phyloP scores from a whole-genome alignment of 37 sponge, comb jelly and placozoan genomes.

The Cliona cf. orientalis region DNA sequence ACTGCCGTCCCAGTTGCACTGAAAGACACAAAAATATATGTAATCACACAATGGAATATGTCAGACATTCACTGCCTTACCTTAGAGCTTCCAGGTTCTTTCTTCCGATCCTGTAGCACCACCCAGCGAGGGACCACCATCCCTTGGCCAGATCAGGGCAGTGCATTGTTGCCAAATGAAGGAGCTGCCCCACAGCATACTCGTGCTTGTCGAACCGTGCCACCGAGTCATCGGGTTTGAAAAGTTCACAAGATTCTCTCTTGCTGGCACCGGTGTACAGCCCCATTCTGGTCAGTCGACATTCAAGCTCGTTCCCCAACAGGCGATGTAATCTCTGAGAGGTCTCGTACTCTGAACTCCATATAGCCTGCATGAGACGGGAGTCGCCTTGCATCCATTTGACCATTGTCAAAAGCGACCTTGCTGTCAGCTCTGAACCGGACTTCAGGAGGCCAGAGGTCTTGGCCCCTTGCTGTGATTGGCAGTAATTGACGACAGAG shows the following conservation, averaged over 20 bases:
- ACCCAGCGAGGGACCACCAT: slow-evolving; percentile 89
- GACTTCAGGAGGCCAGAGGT: slow-evolving; percentile 11
- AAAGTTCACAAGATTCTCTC: slow-evolving; percentile 58
- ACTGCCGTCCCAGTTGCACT: slow-evolving; percentile 77
- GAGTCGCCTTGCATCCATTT: slow-evolving; percentile 81
- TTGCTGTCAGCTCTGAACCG: slow-evolving; percentile 55
- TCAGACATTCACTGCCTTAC: slow-evolving; percentile 25
- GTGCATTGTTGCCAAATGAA: slow-evolving; percentile 78
- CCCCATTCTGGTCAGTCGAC: slow-evolving; percentile 45
- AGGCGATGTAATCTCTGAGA: slow-evolving; percentile 43
- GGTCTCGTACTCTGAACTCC: slow-evolving; percentile 59
- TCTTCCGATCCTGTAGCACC: slow-evolving; percentile 91
- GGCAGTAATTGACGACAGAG: slow-evolving; percentile 38
- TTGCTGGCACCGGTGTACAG: slow-evolving; percentile 44
- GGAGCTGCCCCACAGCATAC: slow-evolving; percentile 82
- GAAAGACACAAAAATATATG: slow-evolving; percentile 7
- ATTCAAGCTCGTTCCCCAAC: slow-evolving; percentile 52
- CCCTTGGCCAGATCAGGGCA: slow-evolving; percentile 87
- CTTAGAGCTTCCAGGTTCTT: slow-evolving; percentile 87
- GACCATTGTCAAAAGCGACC: slow-evolving; percentile 67
- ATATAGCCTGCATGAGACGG: slow-evolving; percentile 54
- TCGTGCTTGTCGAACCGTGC: slow-evolving; percentile 78
- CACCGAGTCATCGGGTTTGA: slow-evolving; percentile 76
- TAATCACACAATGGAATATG: slow-evolving; percentile 8
- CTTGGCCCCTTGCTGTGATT: not conserved